phyloP scores from a whole-genome alignment of 2,797 vertebrate species.

The Semaprochilodus insignis region DNA sequence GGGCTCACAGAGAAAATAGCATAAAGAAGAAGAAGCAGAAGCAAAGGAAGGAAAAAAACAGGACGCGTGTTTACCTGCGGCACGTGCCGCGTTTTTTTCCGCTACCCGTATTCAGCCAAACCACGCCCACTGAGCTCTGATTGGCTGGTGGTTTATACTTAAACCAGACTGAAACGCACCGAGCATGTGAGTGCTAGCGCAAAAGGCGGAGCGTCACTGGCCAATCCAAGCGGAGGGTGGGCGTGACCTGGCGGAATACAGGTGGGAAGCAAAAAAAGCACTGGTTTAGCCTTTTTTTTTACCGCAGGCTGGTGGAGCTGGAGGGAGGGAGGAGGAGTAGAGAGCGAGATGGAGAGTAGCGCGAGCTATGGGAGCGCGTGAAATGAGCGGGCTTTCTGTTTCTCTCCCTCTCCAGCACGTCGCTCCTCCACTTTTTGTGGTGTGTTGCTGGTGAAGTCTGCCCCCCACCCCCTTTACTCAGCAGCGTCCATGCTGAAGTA shows the following conservation, averaged over 20 bases:
- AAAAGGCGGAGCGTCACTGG: neutral
- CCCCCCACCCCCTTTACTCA: no score
- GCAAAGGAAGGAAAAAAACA: constrained; percentile 51
- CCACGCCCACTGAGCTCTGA: neutral
- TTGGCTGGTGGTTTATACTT: neutral
- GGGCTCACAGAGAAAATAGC: constrained; percentile 34
- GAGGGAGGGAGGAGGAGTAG: constrained; percentile 54
- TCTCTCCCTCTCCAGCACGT: constrained; percentile 68
- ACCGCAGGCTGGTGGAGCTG: constrained; percentile 73
- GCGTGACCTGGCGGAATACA: neutral
- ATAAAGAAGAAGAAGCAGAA: no score
- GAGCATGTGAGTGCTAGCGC: neutral
- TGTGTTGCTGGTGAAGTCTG: constrained; percentile 53
- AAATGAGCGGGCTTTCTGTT: constrained; percentile 76
- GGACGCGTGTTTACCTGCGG: constrained; percentile 82
- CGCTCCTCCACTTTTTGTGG: constrained; percentile 81
- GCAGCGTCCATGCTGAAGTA: constrained; percentile 34
- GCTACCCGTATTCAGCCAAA: neutral
- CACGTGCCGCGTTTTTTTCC: constrained; percentile 62
- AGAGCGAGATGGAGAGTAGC: constrained; percentile 73
- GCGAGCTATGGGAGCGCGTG: constrained; percentile 76
- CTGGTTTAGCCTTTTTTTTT: constrained; percentile 69
- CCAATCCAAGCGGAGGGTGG: neutral
- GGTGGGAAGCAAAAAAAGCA: neutral
- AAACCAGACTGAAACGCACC: neutral